phyloP scores from a whole-genome alignment of 2,888 invertebrate species.

The Orthonevra nobilis region DNA sequence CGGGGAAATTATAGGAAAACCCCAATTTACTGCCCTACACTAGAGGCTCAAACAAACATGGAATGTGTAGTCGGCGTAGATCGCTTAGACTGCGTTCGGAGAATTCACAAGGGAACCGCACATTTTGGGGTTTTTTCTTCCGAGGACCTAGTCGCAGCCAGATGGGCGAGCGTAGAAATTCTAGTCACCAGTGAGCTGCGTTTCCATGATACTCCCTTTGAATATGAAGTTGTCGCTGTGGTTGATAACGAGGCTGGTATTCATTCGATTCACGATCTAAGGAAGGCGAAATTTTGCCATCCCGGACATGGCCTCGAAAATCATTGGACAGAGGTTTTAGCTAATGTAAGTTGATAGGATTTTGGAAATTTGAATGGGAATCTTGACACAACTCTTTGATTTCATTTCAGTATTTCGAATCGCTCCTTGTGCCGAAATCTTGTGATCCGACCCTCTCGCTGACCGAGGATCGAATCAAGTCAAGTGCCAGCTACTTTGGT shows the following conservation, averaged over 20 bases:
- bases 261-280: conserved; percentile 83
- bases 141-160: conserved; percentile 89
- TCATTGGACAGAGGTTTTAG: conserved; percentile 88
- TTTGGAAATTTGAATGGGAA: not conserved
- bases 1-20: conserved; percentile 83
- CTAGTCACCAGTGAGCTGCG: conserved; percentile 87
- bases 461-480: conserved; percentile 88
- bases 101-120: conserved; percentile 88
- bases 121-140: conserved; percentile 92
- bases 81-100: conserved; percentile 90
- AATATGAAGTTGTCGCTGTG: conserved; percentile 85
- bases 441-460: conserved; percentile 86
- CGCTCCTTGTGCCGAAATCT: conserved; percentile 85
- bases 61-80: conserved; percentile 88
- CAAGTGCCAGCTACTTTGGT: conserved; percentile 88
- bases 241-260: conserved; percentile 84
- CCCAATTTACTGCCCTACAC: conserved; percentile 83
- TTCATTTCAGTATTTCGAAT: conserved; percentile 86
- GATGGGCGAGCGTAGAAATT: conserved; percentile 85
- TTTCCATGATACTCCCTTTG: conserved; percentile 81
- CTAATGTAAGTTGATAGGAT: conserved; percentile 83
- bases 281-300: conserved; percentile 89
- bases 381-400: conserved; percentile 2
- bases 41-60: conserved; percentile 83
- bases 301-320: conserved; percentile 88